A percentile compares a stretch with the other conserved stretches of the same genome.
These are phyloP conservation scores for Cyaniris semiargus DNA, from an alignment of 2,888 invertebrate genomes.

Conservation along the genomic window DNA sequence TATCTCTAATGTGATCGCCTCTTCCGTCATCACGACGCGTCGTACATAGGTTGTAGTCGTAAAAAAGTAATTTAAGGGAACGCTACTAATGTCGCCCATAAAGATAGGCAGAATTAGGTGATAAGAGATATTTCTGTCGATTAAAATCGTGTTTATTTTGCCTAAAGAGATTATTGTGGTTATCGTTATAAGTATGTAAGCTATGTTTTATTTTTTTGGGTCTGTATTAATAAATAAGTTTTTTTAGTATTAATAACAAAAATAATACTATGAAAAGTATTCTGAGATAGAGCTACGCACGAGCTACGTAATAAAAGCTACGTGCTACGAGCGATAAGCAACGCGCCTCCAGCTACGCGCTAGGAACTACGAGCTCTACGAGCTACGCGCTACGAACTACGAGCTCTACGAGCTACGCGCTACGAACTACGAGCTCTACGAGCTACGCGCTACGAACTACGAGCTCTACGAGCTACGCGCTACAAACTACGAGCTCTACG, in stretches of 20 bases:
- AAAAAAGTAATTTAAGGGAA: constrained; percentile 18
- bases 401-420: background rate
- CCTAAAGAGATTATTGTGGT: background rate
- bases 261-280: no score
- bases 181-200: background rate
- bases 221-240: background rate
- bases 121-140: constrained; percentile 4
- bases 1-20: constrained; percentile 13
- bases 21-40: background rate
- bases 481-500: background rate
- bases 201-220: background rate
- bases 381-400: background rate
- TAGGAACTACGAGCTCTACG: background rate
- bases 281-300: background rate
- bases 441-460: background rate
- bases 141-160: background rate
- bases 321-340: background rate
- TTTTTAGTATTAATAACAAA: background rate
- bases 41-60: constrained; percentile 1
- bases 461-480: background rate
- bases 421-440: background rate
- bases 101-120: constrained; percentile 10
- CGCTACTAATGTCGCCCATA: constrained; percentile 3
- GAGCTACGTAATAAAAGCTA: background rate
- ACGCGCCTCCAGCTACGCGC: background rate